A percentile compares a stretch with the other conserved stretches of the same genome.
Conservation (phyloP, 2,113 vertebrate species). For the Rhinolophus sinicus region DNA sequence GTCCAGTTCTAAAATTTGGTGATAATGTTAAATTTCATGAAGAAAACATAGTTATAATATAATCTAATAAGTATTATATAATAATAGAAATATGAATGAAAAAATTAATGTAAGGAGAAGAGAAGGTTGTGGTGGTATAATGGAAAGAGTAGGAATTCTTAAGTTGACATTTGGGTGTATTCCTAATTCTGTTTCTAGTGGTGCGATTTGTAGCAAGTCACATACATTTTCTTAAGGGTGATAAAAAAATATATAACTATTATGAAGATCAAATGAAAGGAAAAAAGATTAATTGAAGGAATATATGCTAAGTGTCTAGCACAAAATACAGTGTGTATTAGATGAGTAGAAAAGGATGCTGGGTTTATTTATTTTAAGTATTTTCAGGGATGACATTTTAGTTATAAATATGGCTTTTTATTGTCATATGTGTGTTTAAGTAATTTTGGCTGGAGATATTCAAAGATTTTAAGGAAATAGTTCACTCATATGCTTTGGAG, state of each 20-base stretch:
- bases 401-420: background rate
- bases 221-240: background rate
- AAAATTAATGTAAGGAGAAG: background rate
- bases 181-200: constrained; percentile 19
- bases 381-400: constrained; percentile 9
- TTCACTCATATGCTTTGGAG: background rate
- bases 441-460: background rate
- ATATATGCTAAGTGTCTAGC: background rate
- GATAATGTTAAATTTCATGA: constrained; percentile 35
- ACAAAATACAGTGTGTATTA: constrained; percentile 8
- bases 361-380: constrained; percentile 18
- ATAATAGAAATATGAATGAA: background rate
- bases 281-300: background rate
- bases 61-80: background rate
- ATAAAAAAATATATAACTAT: background rate
- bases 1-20: background rate
- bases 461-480: constrained; percentile 40
- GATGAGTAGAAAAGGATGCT: background rate
- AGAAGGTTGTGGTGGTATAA: background rate
- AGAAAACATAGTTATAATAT: background rate
- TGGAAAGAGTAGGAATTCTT: background rate
- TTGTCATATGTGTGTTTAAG: background rate
- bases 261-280: background rate
- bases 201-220: background rate
- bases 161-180: background rate